Evolutionary conservation across 2,797 vertebrate genomes (phyloP), one percentile per base, ranked within the genome.

Genomic region (Lagodon rhomboides): DNA sequence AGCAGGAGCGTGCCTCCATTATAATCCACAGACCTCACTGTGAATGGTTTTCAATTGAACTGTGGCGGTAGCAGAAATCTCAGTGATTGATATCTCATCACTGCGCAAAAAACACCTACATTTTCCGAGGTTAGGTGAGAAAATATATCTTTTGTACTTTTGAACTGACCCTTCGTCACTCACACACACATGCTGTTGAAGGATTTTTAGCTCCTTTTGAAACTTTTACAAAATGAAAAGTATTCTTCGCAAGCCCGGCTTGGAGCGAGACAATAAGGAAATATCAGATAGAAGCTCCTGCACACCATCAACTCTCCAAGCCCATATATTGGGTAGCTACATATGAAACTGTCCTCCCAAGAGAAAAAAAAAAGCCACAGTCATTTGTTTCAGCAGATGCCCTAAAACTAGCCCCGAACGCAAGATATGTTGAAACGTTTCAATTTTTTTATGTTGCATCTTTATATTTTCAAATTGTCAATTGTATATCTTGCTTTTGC

Each of bases 321-420:
- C 38, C 34, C 65, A 38, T 80, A 72, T 68, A 44, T 55, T 71
- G 47, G 23, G 68, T 67, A 53, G 34, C 49, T 38, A 47, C 18
- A 44, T 68, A 44, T 73, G 53, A 81, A 22, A 58, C 22, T 38
- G 38, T 38, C 38, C 38, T 38, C 38, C 10, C 38, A 38, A 38
- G 38, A 38, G 38, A 38, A 11, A 38, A 38, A 11, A n/a, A 38
- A 63, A 51, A 34, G 23, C 62, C 23, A 25, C 6, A 46, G 6
- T 46, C 44, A 46, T 46, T 46, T 46, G 44, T 46, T 46, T 46
- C 15, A 46, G 44, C 4, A 46, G 16, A 15, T 46, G 44, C 44
- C 49, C 27, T 63, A 2, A 50, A 30, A 38, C 38, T 38, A 11
- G 11, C 9, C 9, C 34, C 7, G 6, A 34, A 34, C 7, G 8